Base-by-base conservation (phyloP, 2,113 vertebrate species). In the Sisor rabdophorus region DNA sequence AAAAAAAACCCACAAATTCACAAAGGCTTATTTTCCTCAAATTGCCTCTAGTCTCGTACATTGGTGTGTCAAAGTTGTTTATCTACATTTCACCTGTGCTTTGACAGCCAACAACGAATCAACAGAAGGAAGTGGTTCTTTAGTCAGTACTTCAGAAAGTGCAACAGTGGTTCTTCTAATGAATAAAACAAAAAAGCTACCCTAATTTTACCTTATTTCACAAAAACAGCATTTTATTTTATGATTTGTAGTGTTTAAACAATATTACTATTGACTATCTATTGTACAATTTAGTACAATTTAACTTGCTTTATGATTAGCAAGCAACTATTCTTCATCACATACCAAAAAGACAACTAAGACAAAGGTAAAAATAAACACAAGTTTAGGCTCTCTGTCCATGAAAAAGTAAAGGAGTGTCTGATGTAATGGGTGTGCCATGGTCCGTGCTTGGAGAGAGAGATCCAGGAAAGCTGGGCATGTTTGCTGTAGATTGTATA, bases 391-490 rank as follows among this genome's bases (percentile, higher is more conserved):
- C 52, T 11, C 64, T 64, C 26, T 30, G 4, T 44, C 76, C 68
- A 48, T 58, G 50, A 26, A 89, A 90, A 15, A 95, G 91, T 80
- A 95, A 87, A n/a, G 93, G 94, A 4, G 93, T 89, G 56, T 93
- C 93, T 1, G 93, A 94, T 0, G 93, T 94, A 75, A 93, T 91
- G 26, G 26, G 76, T 13, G 92, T 93, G 86, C 93, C 92, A 0
- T 92, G 93, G 84, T 93, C 93, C 63, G 90, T 92, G 86, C 92
- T 83, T 1, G 91, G 91, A 6, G 93, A 93, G 82, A 89, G 92
- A 82, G 91, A 89, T n/a, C 88, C 79, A 7, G 90, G 88, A 81
- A 90, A 93, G 73, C 92, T 91, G 84, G 86, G 83, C 2, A 82
- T 44, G 22, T 76, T 84, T 61, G 83, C 89, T 90, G 32, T 0